These are phyloP conservation scores for Mormyrus proboscirostris DNA, from an alignment of 2,797 vertebrate genomes.

Conservation along the genomic window DNA sequence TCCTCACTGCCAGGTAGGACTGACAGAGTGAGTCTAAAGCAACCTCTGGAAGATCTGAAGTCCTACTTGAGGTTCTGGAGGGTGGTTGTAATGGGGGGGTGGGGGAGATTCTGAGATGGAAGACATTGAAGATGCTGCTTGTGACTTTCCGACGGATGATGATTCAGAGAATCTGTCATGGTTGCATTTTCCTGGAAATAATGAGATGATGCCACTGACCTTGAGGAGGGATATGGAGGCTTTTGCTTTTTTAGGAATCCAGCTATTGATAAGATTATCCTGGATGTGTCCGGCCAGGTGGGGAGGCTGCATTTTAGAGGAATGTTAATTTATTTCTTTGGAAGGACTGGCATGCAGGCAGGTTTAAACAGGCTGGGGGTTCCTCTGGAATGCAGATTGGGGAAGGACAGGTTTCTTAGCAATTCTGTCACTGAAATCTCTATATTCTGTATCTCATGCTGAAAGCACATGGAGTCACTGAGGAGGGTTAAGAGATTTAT, in stretches of 20 bases:
- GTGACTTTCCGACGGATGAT: neutral
- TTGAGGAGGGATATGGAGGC: neutral
- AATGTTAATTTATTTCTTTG: neutral
- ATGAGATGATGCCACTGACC: neutral
- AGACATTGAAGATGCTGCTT: neutral
- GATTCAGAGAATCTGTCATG: neutral
- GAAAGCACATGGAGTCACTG: neutral
- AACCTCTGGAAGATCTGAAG: neutral
- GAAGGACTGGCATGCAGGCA: neutral
- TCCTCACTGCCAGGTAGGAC: neutral
- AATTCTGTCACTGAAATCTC: neutral
- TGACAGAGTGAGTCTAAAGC: neutral
- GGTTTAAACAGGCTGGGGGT: neutral
- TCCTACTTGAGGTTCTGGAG: neutral
- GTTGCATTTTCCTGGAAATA: neutral
- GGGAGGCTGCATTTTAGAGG: neutral
- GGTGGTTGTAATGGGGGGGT: neutral
- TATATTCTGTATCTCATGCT: neutral
- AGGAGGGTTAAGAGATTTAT: neutral
- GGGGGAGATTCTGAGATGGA: neutral
- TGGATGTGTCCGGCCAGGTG: neutral
- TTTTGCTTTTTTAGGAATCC: neutral
- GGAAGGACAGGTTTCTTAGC: neutral
- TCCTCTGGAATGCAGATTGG: neutral
- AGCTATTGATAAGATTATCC: neutral